Evolutionary conservation across 2,797 vertebrate genomes (phyloP).

Genomic region (Melanotaenia trifasciata): DNA sequence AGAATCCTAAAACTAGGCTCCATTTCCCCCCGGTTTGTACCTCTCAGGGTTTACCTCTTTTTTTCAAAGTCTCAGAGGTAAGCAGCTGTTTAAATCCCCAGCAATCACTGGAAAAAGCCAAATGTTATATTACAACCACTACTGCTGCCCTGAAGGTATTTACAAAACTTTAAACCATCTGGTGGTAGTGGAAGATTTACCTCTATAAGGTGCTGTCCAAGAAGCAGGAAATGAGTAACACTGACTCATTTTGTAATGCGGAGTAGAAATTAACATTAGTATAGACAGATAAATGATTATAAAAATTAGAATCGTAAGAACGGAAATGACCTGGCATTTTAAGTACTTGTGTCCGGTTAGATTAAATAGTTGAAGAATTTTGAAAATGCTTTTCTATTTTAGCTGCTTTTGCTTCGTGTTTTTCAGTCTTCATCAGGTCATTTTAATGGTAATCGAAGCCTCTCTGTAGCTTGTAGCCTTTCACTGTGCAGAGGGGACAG

Average conservation of each 20-base stretch:
- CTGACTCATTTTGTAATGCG: background rate
- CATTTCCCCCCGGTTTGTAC: background rate
- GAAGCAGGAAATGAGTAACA: background rate
- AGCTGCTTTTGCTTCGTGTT: background rate
- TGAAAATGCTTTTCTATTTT: background rate
- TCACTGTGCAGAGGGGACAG: background rate
- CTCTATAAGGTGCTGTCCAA: background rate
- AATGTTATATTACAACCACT: background rate
- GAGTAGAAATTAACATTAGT: background rate
- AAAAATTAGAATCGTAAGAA: background rate
- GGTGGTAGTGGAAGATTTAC: background rate
- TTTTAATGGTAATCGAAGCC: background rate
- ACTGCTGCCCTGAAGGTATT: background rate
- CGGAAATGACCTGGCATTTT: background rate
- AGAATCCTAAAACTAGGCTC: background rate
- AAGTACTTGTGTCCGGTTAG: background rate
- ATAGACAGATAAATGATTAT: background rate
- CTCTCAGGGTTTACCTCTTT: background rate
- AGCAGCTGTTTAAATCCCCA: background rate
- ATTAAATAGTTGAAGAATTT: background rate
- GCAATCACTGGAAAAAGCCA: background rate
- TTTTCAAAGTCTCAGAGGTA: background rate
- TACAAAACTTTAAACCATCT: slow-evolving; percentile 6
- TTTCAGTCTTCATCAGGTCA: background rate
- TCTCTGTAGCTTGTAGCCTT: background rate